phyloP scores from a whole-genome alignment of 2,888 invertebrate species.

The Caenorhabditis sp. region DNA sequence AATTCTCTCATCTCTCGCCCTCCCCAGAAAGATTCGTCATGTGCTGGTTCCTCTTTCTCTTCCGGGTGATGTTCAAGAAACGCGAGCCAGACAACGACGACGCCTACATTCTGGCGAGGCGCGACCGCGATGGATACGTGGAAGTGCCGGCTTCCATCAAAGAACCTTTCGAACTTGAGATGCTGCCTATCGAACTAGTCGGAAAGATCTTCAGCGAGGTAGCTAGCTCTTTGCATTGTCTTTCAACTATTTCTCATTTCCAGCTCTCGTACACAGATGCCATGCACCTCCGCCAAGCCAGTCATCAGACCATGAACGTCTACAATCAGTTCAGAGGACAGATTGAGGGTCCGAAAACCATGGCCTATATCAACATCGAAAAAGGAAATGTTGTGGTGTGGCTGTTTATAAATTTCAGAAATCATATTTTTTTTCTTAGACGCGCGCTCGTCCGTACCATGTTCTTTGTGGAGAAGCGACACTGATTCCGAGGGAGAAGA shows the following conservation, averaged over 20 bases:
- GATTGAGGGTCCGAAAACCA: constrained; percentile 21
- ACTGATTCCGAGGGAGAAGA: background rate
- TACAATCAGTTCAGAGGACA: background rate
- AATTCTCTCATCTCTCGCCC: constrained; percentile 13
- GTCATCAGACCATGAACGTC: background rate
- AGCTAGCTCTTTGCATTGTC: background rate
- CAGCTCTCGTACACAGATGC: constrained; percentile 29
- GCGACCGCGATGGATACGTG: background rate
- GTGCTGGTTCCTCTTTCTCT: constrained; percentile 15
- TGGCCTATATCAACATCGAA: constrained; percentile 18
- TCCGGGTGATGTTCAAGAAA: constrained; percentile 24
- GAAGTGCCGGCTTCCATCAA: background rate
- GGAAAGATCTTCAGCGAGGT: background rate
- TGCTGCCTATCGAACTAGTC: background rate
- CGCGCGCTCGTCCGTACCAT: constrained; percentile 13
- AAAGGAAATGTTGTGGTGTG: constrained; percentile 24
- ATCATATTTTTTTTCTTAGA: background rate
- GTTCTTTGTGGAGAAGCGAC: background rate
- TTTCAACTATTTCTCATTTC: background rate
- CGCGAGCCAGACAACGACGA: constrained; percentile 9
- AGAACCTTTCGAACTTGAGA: background rate
- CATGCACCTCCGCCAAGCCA: constrained; percentile 9
- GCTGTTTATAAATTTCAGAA: background rate
- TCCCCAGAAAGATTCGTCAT: background rate
- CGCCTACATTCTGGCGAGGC: constrained; percentile 13